These are phyloP conservation scores for Motacilla alba DNA, from an alignment of 2,113 vertebrate species.

Conservation along the genomic window DNA sequence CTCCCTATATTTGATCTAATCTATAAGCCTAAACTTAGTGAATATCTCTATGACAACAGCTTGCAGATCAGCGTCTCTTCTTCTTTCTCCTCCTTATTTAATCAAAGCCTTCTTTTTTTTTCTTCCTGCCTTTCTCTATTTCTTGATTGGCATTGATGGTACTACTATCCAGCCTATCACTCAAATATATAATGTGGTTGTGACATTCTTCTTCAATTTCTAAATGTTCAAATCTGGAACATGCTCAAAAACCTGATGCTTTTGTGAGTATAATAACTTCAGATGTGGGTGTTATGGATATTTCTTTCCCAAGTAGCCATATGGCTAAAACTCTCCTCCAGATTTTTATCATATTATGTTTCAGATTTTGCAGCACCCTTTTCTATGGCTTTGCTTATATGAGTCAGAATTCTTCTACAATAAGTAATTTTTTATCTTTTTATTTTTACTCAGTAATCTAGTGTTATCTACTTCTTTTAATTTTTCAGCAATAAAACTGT, in stretches of 20 bases:
- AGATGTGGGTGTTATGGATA: constrained; percentile 6
- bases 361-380: neutral
- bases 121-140: neutral
- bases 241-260: neutral
- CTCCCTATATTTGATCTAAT: neutral
- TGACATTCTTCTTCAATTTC: neutral
- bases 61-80: neutral
- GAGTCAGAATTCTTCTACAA: neutral
- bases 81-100: neutral
- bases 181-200: neutral
- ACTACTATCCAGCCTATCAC: neutral
- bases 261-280: neutral
- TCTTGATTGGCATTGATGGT: constrained; percentile 8
- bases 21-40: neutral
- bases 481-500: neutral
- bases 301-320: constrained; percentile 12
- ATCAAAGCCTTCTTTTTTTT: neutral
- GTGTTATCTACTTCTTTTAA: neutral
- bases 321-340: constrained; percentile 12
- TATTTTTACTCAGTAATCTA: neutral
- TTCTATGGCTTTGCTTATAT: neutral
- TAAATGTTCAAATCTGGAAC: neutral
- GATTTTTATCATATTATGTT: neutral
- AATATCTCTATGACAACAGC: constrained; percentile 38
- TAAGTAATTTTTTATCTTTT: neutral